Percentiles rank a stretch among this genome's conserved stretches.
phyloP scores from a whole-genome alignment of 1,140 invertebrate genomes.

The Bombus consobrinus region DNA sequence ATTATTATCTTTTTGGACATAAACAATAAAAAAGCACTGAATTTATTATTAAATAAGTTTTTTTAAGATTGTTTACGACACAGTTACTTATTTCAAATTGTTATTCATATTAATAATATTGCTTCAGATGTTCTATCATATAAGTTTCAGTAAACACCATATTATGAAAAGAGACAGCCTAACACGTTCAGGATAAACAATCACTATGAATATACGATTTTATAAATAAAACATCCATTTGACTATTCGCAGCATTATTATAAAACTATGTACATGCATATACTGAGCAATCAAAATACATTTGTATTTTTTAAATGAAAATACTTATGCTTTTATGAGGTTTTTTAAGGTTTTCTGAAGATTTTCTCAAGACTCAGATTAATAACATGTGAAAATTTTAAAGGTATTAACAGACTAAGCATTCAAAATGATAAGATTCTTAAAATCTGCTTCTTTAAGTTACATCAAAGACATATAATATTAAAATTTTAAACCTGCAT shows the following conservation, averaged over 20 bases:
- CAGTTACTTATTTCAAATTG: neutral
- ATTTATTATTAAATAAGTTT: neutral
- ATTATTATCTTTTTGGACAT: neutral
- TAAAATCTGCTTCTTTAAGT: neutral
- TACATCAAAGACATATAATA: neutral
- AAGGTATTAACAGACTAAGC: neutral
- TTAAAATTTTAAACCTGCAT: neutral
- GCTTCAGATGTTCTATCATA: neutral
- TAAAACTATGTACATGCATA: conserved; percentile 36
- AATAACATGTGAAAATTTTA: neutral
- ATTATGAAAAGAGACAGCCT: neutral
- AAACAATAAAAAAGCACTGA: neutral
- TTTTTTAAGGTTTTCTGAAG: neutral
- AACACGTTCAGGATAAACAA: neutral
- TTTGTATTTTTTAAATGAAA: neutral
- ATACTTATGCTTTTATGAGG: neutral
- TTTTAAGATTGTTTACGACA: neutral
- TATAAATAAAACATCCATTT: conserved; percentile 34
- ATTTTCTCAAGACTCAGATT: neutral
- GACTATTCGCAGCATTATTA: neutral
- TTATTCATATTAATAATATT: conserved; percentile 8
- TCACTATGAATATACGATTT: conserved; percentile 15
- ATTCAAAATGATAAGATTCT: neutral
- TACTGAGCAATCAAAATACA: conserved; percentile 36
- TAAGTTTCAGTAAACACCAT: neutral